Percentiles rank a stretch among this genome's conserved stretches.
These are phyloP conservation scores for Pterois miles DNA, from an alignment of 2,797 vertebrate genomes.

Conservation along the genomic window DNA sequence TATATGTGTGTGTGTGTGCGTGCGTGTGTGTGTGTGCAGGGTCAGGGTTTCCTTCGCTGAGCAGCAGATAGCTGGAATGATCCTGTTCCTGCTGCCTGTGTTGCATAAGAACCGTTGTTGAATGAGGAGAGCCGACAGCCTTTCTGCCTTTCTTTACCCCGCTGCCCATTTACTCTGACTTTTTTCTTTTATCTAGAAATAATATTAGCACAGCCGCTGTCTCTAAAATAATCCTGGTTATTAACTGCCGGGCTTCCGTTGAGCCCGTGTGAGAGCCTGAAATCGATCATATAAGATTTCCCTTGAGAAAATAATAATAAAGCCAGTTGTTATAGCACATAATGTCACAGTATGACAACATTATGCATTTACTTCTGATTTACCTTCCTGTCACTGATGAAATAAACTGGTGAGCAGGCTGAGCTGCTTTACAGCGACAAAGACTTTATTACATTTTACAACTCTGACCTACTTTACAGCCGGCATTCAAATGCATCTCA, in stretches of 20 bases:
- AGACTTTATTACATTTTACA: too few species aligned
- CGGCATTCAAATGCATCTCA: too few species aligned
- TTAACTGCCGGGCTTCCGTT: not conserved
- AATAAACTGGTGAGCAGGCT: not conserved
- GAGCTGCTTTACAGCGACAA: not conserved
- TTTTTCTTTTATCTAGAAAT: not conserved
- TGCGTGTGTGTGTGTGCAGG: not conserved
- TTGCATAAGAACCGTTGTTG: slow-evolving; percentile 71
- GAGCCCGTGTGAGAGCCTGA: not conserved
- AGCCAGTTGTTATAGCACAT: too few species aligned
- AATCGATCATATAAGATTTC: not conserved
- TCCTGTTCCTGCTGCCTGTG: slow-evolving; percentile 60
- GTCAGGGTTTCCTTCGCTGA: slow-evolving; percentile 11
- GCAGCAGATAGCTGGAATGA: slow-evolving; percentile 64
- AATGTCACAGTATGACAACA: not conserved
- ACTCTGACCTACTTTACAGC: too few species aligned
- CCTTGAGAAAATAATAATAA: too few species aligned
- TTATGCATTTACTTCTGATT: not conserved
- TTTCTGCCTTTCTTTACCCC: not conserved
- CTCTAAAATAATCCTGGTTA: not conserved
- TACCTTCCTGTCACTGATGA: not conserved
- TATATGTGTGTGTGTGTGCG: too few species aligned
- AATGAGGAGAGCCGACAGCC: slow-evolving; percentile 6
- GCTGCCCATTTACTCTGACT: not conserved
- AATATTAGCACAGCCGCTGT: not conserved